Evolutionary conservation across 1,140 invertebrate genomes (phyloP).

Genomic region (Delia radicum): DNA sequence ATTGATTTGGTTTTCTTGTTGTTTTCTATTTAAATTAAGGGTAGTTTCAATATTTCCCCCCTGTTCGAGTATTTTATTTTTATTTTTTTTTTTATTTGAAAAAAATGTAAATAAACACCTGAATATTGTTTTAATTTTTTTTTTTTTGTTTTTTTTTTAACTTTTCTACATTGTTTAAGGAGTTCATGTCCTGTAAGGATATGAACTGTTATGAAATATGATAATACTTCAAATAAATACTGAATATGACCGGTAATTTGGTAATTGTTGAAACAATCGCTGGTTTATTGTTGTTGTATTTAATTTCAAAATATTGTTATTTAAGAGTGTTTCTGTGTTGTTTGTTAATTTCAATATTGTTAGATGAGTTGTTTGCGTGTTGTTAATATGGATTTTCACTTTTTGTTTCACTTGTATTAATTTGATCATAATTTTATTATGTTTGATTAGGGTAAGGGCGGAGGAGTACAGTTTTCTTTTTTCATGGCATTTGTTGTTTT

Average conservation of each 20-base stretch:
- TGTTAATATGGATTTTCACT: background rate
- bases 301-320: background rate
- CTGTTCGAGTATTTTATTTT: too few species aligned
- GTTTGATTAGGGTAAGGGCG: background rate
- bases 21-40: background rate
- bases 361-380: slow-evolving; percentile 21
- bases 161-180: background rate
- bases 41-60: background rate
- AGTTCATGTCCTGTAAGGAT: background rate
- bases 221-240: background rate
- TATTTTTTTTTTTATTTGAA: background rate
- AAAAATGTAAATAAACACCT: slow-evolving; percentile 22
- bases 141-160: background rate
- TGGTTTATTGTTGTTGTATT: slow-evolving; percentile 8
- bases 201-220: slow-evolving; percentile 17
- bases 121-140: slow-evolving; percentile 1
- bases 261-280: slow-evolving; percentile 10
- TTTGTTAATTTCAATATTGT: background rate
- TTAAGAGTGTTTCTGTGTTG: background rate
- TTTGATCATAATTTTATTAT: background rate
- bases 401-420: background rate
- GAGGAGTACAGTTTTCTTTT: background rate
- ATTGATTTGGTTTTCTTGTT: background rate
- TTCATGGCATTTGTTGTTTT: background rate
- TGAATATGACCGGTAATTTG: slow-evolving; percentile 9